Conservation (phyloP, 2,888 invertebrate species). For the Cataglyphis cursor region DNA sequence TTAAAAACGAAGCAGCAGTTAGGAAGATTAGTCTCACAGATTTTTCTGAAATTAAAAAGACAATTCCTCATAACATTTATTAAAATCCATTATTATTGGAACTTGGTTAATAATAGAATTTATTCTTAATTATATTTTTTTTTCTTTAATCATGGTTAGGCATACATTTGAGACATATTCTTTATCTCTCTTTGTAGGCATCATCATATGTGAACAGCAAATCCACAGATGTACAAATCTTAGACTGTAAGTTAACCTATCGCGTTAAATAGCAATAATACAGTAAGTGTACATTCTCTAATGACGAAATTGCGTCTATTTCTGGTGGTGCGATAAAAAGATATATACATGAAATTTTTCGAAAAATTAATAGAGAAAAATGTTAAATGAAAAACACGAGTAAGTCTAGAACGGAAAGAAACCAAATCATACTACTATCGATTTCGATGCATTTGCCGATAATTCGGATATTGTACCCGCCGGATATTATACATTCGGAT, state of each 20-base stretch:
- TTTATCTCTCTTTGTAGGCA: slow-evolving; percentile 73
- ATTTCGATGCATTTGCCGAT: neutral
- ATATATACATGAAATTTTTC: slow-evolving; percentile 1
- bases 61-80: neutral
- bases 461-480: neutral
- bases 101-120: neutral
- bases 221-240: slow-evolving; percentile 81
- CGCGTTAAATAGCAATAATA: slow-evolving; percentile 82
- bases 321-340: slow-evolving; percentile 71
- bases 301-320: slow-evolving; percentile 66
- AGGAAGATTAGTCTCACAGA: slow-evolving; percentile 24
- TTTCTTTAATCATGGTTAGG: slow-evolving; percentile 46
- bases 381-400: neutral
- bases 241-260: slow-evolving; percentile 79
- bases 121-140: neutral
- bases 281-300: slow-evolving; percentile 80
- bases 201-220: slow-evolving; percentile 67
- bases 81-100: neutral
- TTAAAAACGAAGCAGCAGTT: slow-evolving; percentile 59
- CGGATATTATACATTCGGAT: neutral
- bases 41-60: neutral
- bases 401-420: neutral
- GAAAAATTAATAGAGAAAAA: neutral
- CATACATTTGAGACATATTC: slow-evolving; percentile 73
- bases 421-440: neutral